phyloP scores from a whole-genome alignment of 2,888 invertebrate genomes.

The Suillia variegata region DNA sequence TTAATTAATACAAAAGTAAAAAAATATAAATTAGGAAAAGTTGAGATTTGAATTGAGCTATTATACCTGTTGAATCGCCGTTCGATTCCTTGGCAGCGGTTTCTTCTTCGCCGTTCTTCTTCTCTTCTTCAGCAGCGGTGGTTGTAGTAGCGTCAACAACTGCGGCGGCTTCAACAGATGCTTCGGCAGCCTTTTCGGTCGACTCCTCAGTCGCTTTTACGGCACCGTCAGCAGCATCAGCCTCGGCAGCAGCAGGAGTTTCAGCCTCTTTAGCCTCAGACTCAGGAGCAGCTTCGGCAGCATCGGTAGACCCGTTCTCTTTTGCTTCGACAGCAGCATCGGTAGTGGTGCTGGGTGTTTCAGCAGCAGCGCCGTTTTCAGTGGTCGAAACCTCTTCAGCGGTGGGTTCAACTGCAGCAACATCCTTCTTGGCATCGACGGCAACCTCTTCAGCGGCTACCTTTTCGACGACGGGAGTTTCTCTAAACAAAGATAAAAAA shows the following conservation, averaged over 20 bases:
- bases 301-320: constrained; percentile 34
- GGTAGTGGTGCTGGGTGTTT: no score
- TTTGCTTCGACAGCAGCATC: constrained; percentile 20
- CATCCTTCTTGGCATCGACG: constrained; percentile 54
- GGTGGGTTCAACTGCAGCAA: constrained; percentile 39
- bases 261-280: constrained; percentile 27
- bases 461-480: constrained; percentile 60
- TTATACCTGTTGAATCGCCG: constrained; percentile 58
- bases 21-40: neutral
- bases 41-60: neutral
- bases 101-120: constrained; percentile 52
- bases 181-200: constrained; percentile 23
- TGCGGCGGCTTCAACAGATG: no score
- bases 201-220: constrained; percentile 31
- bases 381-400: constrained; percentile 46
- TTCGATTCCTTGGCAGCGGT: constrained; percentile 48
- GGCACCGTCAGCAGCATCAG: constrained; percentile 31
- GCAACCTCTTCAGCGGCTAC: constrained; percentile 55
- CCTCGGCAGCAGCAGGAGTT: constrained; percentile 28
- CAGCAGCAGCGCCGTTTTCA: constrained; percentile 51
- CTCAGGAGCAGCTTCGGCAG: constrained; percentile 31
- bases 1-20: constrained; percentile 17
- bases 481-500: constrained; percentile 37
- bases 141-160: constrained; percentile 31
- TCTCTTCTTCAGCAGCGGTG: constrained; percentile 40